Base-by-base conservation (phyloP, 2,888 invertebrate species). In the Drosophila nr. medialis region DNA sequence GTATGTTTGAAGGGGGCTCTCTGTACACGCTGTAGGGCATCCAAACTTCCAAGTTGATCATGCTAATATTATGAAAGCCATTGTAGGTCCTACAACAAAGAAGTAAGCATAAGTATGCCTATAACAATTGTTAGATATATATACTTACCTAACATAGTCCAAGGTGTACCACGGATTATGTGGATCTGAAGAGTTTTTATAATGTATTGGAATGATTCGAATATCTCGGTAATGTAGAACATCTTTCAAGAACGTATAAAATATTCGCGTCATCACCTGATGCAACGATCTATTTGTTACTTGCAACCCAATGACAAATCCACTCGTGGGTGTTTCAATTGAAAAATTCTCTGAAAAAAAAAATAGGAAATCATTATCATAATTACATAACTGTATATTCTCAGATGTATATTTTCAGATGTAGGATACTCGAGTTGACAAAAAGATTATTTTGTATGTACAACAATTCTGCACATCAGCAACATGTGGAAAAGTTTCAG, bases 21-120 rank as follows among this genome's bases (percentile, higher is more conserved):
- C 38, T 67, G 24, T 53, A 67, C 1, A 63, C 56, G 11, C 40
- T 45, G 29, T 51, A 69, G 0, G 95, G 94, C 69, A 95, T 93
- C 95, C 96, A 96, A 0, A 96, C 95, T 91, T 96, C 96, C 86
- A 96, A 92, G 91, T 96, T 96, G 24, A 96, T 94, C 86, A 91
- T 90, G 15, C 38, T 70, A 3, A 63, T 67, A 15, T 80, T 75
- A 8, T 74, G 30, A 15, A 68, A 73, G 0, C 53, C 53, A 8
- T 75, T 63, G 66, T 81, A 75, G 30, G 58, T 64, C 53, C 80
- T 86, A 13, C 4, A 72, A 71, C 15, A 13, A 6, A 13, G 21
- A 74, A 8, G n/a, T 10, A 13, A 1, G 0, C 27, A 30, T 0
- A 21, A 27, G 11, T 4, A 18, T 0, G 8, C 10, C 29, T 42